Evolutionary conservation across 2,113 vertebrate genomes (phyloP).

Genomic region (Pygathrix nemaeus): DNA sequence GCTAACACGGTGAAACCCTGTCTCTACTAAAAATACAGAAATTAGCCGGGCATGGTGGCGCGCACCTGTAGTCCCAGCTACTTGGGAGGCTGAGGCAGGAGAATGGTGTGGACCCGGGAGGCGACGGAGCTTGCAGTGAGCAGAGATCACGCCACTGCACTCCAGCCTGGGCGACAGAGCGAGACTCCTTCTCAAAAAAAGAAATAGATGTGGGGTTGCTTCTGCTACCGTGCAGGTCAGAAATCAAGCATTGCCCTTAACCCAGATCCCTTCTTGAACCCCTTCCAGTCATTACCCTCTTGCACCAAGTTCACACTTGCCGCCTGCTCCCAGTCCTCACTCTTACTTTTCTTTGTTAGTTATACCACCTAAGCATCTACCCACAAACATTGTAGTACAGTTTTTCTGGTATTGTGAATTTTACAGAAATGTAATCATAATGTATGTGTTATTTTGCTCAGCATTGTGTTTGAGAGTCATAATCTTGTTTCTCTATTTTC

Average conservation of each 20-base stretch:
- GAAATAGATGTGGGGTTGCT: neutral
- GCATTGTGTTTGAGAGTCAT: neutral
- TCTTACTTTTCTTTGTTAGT: neutral
- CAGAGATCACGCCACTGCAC: too few species aligned
- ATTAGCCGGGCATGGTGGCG: too few species aligned
- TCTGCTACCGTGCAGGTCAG: neutral
- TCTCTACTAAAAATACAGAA: too few species aligned
- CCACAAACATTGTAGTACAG: neutral
- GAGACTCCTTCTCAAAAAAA: too few species aligned
- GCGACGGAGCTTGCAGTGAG: too few species aligned
- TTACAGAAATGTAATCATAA: neutral
- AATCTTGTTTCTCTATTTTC: neutral
- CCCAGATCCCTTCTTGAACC: too few species aligned
- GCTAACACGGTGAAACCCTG: too few species aligned
- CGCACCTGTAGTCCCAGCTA: too few species aligned
- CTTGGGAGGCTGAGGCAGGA: too few species aligned
- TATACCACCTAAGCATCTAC: accelerated
- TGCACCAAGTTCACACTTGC: accelerated
- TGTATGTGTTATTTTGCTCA: accelerated
- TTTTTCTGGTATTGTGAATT: neutral
- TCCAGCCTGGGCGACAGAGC: too few species aligned
- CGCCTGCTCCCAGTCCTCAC: too few species aligned
- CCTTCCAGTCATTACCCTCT: accelerated
- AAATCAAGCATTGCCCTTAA: neutral
- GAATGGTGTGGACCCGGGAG: too few species aligned